These are phyloP conservation scores for Terebella lapidaria DNA, from an alignment of 2,888 invertebrate genomes.

Conservation along the genomic window DNA sequence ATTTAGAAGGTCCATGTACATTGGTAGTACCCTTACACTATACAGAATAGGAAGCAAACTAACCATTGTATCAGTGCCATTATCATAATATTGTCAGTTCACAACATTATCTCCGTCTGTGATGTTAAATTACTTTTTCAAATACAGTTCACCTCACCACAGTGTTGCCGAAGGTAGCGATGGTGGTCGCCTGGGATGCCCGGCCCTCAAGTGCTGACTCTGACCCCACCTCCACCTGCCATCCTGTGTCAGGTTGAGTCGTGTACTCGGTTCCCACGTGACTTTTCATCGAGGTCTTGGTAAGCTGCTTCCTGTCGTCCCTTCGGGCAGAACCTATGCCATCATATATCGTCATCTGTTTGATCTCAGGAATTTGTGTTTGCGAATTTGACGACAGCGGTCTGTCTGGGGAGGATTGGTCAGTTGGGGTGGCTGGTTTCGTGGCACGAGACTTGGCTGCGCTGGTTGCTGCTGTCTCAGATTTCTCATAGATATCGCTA, in stretches of 20 bases:
- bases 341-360: not conserved
- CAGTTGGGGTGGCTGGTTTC: not conserved
- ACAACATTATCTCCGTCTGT: too few species aligned
- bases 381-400: too few species aligned
- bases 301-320: not conserved
- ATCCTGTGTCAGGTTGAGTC: constrained; percentile 30
- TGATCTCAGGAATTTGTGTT: too few species aligned
- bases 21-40: too few species aligned
- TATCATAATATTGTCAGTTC: too few species aligned
- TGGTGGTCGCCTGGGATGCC: constrained; percentile 39
- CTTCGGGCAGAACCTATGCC: not conserved
- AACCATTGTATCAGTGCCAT: too few species aligned
- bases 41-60: constrained; percentile 20
- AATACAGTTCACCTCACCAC: constrained; percentile 26
- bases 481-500: constrained; percentile 43
- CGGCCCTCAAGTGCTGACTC: constrained; percentile 31
- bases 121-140: too few species aligned
- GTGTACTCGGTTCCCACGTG: not conserved
- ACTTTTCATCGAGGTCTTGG: not conserved
- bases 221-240: constrained; percentile 35
- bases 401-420: not conserved
- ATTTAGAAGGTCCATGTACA: too few species aligned
- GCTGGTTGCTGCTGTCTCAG: not conserved
- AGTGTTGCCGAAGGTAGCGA: constrained; percentile 39
- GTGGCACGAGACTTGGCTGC: not conserved